Base-by-base conservation (phyloP, 2,113 vertebrate genomes). In the Podarcis cretensis region DNA sequence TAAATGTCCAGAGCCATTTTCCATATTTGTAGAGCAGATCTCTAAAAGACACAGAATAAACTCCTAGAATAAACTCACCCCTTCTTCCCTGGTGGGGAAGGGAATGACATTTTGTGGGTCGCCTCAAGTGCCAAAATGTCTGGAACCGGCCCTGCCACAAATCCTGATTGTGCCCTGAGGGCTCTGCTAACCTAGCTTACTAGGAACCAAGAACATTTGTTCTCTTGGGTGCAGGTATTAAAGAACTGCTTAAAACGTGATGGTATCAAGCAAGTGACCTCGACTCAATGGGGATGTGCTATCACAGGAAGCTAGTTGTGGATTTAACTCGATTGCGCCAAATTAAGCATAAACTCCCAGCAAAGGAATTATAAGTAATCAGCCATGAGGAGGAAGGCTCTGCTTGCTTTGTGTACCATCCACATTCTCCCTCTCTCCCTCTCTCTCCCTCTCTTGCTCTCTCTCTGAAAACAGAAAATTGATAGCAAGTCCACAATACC, bases 381-480 rank as follows among this genome's bases (percentile, higher is more conserved):
- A 89, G 84, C 2, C 69, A 57, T 76, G 90, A 87, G 79, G n/a
- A 76, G 63, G 73, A 90, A 90, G 79, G 87, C 35, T 92, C 57
- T 32, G 18, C 91, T 87, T 92, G 91, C 80, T 90, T 86, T 84
- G 85, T 77, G 94, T 92, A 88, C 90, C 92, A 87, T 90, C 63
- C 83, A 89, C 21, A 1, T 89, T 94, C 88, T 48, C 48, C 0
- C 9, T 48, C 48, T 48, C 48, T 48, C 48, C 9, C 43, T 48
- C 48, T 48, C 9, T 10, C 48, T 10, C 48, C 9, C 48, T 48
- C 48, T 48, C 9, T 48, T 0, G 10, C 48, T 48, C 48, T 54
- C 48, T 73, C 83, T 63, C 89, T 89, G 86, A 95, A 96, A 93
- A 88, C 87, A 91, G 93, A 95, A 96, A 96, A 96, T 89, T 91